Conservation (phyloP, 2,888 invertebrate species). For the Nasonia oneida region DNA sequence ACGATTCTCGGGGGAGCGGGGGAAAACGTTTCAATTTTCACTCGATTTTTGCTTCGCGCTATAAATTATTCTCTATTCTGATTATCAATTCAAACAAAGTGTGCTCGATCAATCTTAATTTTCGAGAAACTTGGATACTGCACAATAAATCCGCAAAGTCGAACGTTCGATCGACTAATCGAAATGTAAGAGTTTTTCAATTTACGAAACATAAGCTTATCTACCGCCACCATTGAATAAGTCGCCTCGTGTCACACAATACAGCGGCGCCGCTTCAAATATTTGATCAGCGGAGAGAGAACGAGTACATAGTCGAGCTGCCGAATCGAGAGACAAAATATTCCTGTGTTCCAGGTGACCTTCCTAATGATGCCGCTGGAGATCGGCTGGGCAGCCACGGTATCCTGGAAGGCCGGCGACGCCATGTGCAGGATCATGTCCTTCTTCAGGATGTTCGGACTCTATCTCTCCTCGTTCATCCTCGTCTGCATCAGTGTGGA, state of each 20-base stretch:
- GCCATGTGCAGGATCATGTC: constrained; percentile 92
- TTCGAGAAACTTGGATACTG: too few relatives aligned
- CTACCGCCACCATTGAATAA: not conserved
- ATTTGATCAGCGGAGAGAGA: constrained; percentile 16
- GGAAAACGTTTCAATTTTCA: not conserved
- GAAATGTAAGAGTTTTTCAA: too few relatives aligned
- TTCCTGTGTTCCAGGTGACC: constrained; percentile 84
- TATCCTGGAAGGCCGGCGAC: constrained; percentile 92
- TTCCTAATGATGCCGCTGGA: constrained; percentile 95
- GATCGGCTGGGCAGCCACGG: constrained; percentile 93
- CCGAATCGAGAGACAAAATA: not conserved
- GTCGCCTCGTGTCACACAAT: not conserved
- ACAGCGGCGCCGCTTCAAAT: not conserved
- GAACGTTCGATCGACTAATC: too few relatives aligned
- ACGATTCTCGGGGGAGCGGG: too few relatives aligned
- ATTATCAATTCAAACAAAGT: not conserved
- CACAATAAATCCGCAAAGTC: too few relatives aligned
- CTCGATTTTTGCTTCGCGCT: not conserved
- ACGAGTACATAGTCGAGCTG: not conserved
- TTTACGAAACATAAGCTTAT: not conserved
- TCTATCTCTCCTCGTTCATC: constrained; percentile 92
- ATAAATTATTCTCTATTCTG: not conserved
- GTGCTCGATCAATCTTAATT: too few relatives aligned
- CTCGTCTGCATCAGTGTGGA: constrained; percentile 94
- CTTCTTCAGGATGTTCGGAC: constrained; percentile 92